Conservation (phyloP, 2,797 vertebrate genomes). For the Cetoscarus ocellatus region DNA sequence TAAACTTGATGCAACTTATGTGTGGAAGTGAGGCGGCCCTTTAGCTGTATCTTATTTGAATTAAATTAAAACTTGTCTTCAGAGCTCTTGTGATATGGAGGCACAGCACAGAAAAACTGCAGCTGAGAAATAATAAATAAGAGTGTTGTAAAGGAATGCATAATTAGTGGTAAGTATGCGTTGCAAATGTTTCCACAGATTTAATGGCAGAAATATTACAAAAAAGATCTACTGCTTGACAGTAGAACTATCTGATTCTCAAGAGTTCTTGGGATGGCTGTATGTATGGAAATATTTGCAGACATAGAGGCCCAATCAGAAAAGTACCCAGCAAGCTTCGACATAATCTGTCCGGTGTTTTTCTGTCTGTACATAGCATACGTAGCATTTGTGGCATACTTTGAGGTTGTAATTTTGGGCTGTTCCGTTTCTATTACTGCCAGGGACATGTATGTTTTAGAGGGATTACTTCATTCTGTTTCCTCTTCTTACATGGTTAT, state of each 20-base stretch:
- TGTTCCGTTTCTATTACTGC: too few relatives aligned
- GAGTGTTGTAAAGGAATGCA: slow-evolving; percentile 1
- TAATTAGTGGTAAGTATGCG: background rate
- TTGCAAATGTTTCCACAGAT: too few relatives aligned
- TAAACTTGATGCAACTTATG: slow-evolving; percentile 46
- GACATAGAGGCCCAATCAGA: too few relatives aligned
- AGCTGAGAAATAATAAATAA: background rate
- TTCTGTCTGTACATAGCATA: too few relatives aligned
- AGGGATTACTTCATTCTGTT: background rate
- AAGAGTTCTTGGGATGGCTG: too few relatives aligned
- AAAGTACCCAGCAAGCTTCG: too few relatives aligned
- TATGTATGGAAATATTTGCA: too few relatives aligned
- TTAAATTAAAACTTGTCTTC: slow-evolving; percentile 28
- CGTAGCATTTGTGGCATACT: background rate
- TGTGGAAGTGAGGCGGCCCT: slow-evolving; percentile 14
- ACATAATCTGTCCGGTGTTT: too few relatives aligned
- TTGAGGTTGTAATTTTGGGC: background rate
- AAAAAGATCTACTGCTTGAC: too few relatives aligned
- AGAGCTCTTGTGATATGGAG: slow-evolving; percentile 6
- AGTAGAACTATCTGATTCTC: too few relatives aligned
- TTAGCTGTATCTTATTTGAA: slow-evolving; percentile 26
- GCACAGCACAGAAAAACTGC: background rate
- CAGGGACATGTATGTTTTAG: background rate
- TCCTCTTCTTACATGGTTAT: background rate
- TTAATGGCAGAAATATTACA: too few relatives aligned